A percentile compares a stretch with the other conserved stretches of the same genome.
These are phyloP conservation scores for Pelmatolapia mariae DNA, from an alignment of 2,113 vertebrate species.

Conservation along the genomic window DNA sequence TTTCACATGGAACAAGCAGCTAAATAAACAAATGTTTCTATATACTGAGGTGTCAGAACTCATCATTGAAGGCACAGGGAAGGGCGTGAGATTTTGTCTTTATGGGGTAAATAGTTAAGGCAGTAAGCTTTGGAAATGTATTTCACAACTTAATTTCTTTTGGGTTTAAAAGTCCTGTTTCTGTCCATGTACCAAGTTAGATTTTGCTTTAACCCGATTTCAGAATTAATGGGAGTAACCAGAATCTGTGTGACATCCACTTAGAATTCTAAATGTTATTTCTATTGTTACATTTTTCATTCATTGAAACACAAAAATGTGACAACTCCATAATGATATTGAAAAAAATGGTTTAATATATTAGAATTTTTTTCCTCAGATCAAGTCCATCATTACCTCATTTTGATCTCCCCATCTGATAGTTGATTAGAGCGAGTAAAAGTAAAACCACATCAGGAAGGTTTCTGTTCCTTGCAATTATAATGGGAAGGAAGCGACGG, in stretches of 20 bases:
- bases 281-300: background rate
- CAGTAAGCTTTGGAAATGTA: background rate
- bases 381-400: background rate
- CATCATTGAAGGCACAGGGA: background rate
- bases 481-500: background rate
- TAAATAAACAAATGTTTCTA: background rate
- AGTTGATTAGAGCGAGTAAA: background rate
- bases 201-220: background rate
- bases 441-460: background rate
- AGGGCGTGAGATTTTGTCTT: background rate
- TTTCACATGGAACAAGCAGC: background rate
- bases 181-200: background rate
- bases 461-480: background rate
- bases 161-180: background rate
- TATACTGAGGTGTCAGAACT: background rate
- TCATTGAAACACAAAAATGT: background rate
- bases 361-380: background rate
- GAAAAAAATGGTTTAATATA: background rate
- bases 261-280: background rate
- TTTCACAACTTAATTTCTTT: background rate
- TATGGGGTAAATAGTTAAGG: background rate
- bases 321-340: background rate
- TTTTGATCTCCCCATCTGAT: background rate
- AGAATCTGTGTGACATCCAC: background rate
- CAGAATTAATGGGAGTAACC: background rate